These are phyloP conservation scores for Maccullochella peelii DNA, from an alignment of 2,113 vertebrate genomes.

Conservation along the genomic window DNA sequence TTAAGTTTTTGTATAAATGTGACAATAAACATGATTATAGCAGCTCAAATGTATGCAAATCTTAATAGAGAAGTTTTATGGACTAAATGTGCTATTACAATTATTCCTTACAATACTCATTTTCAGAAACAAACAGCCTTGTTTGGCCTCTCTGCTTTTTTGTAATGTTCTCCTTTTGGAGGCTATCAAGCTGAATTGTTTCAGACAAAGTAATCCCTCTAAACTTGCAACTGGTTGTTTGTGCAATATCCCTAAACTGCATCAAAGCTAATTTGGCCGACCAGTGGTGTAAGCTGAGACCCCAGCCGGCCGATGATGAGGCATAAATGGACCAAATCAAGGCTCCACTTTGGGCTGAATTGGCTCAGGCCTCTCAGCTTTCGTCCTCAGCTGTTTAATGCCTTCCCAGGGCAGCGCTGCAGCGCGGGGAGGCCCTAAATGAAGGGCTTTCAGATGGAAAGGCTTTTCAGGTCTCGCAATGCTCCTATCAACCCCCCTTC, in stretches of 20 bases:
- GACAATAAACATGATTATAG: too few species aligned
- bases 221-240: slow-evolving; percentile 78
- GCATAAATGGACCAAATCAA: slow-evolving; percentile 76
- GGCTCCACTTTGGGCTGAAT: slow-evolving; percentile 64
- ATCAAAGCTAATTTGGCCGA: slow-evolving; percentile 72
- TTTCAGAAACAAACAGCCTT: slow-evolving; percentile 17
- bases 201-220: slow-evolving; percentile 74
- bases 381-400: slow-evolving; percentile 79
- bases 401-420: slow-evolving; percentile 59
- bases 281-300: slow-evolving; percentile 70
- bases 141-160: not conserved
- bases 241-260: slow-evolving; percentile 71
- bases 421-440: slow-evolving; percentile 68
- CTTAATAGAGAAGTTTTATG: not conserved
- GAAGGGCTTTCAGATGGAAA: slow-evolving; percentile 82
- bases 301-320: slow-evolving; percentile 73
- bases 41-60: too few species aligned
- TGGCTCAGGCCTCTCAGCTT: slow-evolving; percentile 60
- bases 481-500: slow-evolving; percentile 48
- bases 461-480: slow-evolving; percentile 56
- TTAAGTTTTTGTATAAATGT: too few species aligned
- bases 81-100: not conserved
- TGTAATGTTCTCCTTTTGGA: slow-evolving; percentile 29
- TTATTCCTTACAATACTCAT: too few species aligned
- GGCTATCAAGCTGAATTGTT: slow-evolving; percentile 52